Evolutionary conservation across 1,140 invertebrate species (phyloP).

Genomic region (Caerostris darwini): DNA sequence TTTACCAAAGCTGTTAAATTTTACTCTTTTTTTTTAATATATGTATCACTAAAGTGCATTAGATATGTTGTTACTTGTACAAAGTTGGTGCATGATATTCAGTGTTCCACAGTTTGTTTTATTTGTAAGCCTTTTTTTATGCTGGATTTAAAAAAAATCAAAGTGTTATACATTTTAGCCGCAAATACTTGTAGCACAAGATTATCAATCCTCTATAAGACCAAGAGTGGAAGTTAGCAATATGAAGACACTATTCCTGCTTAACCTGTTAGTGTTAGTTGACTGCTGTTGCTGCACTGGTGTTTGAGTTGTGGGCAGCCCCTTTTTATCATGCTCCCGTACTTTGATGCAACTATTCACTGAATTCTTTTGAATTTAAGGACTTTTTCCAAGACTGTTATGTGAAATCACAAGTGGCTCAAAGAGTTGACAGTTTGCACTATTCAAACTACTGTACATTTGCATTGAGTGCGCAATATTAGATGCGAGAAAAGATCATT

Average conservation of each 20-base stretch:
- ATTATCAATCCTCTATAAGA: slow-evolving; percentile 52
- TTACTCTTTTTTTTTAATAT: not conserved
- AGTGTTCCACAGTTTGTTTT: slow-evolving; percentile 7
- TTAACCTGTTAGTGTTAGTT: not conserved
- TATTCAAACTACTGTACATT: slow-evolving; percentile 54
- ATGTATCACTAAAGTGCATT: slow-evolving; percentile 45
- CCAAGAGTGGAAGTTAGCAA: slow-evolving; percentile 42
- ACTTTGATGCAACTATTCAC: slow-evolving; percentile 21
- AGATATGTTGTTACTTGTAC: slow-evolving; percentile 51
- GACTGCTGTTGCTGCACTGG: slow-evolving; percentile 11
- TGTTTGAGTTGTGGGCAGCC: slow-evolving; percentile 54
- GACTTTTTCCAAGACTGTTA: slow-evolving; percentile 37
- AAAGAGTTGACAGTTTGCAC: slow-evolving; percentile 52
- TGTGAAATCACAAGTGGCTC: slow-evolving; percentile 53
- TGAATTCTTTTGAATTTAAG: slow-evolving; percentile 36
- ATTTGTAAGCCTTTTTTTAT: not conserved
- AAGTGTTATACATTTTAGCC: slow-evolving; percentile 73
- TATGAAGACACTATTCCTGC: slow-evolving; percentile 54
- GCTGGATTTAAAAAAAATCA: slow-evolving; percentile 56
- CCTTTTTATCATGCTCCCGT: slow-evolving; percentile 39
- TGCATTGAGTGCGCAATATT: slow-evolving; percentile 1
- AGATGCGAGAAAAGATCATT: slow-evolving; percentile 52
- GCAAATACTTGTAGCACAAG: slow-evolving; percentile 76
- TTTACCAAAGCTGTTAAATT: slow-evolving; percentile 42
- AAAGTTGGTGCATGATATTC: slow-evolving; percentile 63